A percentile compares a stretch with the other conserved stretches of the same genome.
Evolutionary conservation across 2,113 vertebrate genomes (phyloP).

Genomic region (Columba livia): DNA sequence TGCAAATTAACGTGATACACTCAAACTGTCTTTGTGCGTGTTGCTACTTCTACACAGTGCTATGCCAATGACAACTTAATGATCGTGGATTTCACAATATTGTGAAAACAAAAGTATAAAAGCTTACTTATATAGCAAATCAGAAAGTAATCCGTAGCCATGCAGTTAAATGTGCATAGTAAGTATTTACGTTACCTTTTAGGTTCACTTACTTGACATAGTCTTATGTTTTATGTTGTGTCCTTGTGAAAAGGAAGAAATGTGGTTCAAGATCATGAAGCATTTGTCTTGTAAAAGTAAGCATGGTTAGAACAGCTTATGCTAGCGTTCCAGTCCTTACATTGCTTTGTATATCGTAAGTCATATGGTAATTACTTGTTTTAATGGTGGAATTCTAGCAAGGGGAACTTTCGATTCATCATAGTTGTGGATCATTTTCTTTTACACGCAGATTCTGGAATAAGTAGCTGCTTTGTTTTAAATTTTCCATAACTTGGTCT

Average conservation of each 20-base stretch:
- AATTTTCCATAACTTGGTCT: not conserved
- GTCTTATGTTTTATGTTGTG: not conserved
- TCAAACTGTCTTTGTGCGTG: not conserved
- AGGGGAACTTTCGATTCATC: not conserved
- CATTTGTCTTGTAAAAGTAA: not conserved
- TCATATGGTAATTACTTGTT: not conserved
- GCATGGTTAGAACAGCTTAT: not conserved
- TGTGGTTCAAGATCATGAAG: not conserved
- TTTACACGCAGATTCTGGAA: not conserved
- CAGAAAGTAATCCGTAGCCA: not conserved
- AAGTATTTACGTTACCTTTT: not conserved
- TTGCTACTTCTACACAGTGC: not conserved
- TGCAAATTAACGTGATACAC: not conserved
- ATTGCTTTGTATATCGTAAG: not conserved
- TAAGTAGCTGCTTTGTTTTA: not conserved
- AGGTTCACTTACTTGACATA: not conserved
- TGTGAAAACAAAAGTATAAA: not conserved
- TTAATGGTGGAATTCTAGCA: not conserved
- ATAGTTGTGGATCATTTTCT: not conserved
- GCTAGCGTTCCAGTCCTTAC: not conserved
- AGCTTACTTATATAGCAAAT: not conserved
- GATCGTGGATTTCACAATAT: not conserved
- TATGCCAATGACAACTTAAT: not conserved
- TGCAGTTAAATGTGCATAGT: not conserved
- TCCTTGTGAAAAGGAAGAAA: not conserved